phyloP scores from a whole-genome alignment of 1,140 invertebrate genomes.

The Popillia japonica region DNA sequence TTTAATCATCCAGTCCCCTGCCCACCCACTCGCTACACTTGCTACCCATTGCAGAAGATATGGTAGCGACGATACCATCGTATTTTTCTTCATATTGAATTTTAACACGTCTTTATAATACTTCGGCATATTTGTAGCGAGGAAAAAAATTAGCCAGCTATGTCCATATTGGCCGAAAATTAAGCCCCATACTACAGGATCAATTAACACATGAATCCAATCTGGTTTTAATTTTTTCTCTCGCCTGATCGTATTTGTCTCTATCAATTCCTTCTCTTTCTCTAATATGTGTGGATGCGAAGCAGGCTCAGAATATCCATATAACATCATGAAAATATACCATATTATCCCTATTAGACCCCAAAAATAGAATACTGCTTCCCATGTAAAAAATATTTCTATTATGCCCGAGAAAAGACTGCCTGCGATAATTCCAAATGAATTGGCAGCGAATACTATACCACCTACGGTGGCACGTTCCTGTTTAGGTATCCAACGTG shows the following conservation, averaged over 20 bases:
- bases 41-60: constrained; percentile 39
- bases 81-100: constrained; percentile 36
- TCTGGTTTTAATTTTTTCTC: neutral
- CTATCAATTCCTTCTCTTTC: constrained; percentile 66
- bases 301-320: constrained; percentile 70
- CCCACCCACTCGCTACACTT: constrained; percentile 9
- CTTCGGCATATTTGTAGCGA: constrained; percentile 37
- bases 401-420: neutral
- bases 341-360: constrained; percentile 10
- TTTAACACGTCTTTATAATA: constrained; percentile 40
- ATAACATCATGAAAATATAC: constrained; percentile 33
- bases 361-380: constrained; percentile 37
- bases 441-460: constrained; percentile 25
- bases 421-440: constrained; percentile 28
- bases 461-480: constrained; percentile 16
- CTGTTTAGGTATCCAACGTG: constrained; percentile 30
- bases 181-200: constrained; percentile 25
- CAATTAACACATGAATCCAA: neutral
- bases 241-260: neutral
- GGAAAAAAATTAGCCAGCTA: constrained; percentile 17
- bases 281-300: constrained; percentile 85
- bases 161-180: constrained; percentile 36
- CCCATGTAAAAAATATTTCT: neutral
- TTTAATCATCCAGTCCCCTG: constrained; percentile 34
- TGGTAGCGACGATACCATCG: constrained; percentile 12